Base-by-base conservation (phyloP, 2,888 invertebrate species). In the Caenorhabditis sp. region DNA sequence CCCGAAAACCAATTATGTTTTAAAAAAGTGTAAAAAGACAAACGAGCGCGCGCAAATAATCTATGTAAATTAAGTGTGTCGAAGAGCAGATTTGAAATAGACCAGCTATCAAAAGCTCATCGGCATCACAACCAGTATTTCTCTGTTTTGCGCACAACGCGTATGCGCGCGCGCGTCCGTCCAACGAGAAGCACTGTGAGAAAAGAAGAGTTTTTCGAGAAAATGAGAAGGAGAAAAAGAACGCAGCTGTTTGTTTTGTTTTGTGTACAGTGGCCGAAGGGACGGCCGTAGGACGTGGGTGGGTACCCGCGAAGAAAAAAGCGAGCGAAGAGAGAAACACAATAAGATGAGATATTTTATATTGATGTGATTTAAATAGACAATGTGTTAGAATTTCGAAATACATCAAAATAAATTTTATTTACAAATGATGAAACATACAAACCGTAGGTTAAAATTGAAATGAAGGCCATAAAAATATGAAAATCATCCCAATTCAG, bases 281-380 rank as follows among this genome's bases (percentile, higher is more conserved):
- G 43, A 10, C 12, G 43, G 43, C 12, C 43, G 43, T 3, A 43
- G 43, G 43, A 43, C 43, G 43, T 43, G 43, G 43, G 43, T 43
- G 43, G 43, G 43, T 43, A 14, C 17, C 10, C 10, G 66, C 51
- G 54, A n/a, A 54, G 57, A 54, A 61, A 57, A 60, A 37, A 61
- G 58, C 50, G 64, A 43, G 59, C 50, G 64, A 36, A 24, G n/a
- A 36, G 53, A n/a, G 31, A 43, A 43, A 43, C 24, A 26, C 17
- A 19, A 58, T 58, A 6, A 21, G 31, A 43, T 43, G 14, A 43
- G 43, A 43, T 43, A 43, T 43, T 17, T 8, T 5, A 36, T 43
- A 43, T 43, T 43, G 43, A 17, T 10, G 43, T 43, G 43, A 43
- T 43, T 6, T 10, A 31, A 31, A 31, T 6, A 31, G 4, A 10